Evolutionary conservation across 2,888 invertebrate genomes (phyloP), one percentile per base, ranked within the genome.

Genomic region (Amiota communis): DNA sequence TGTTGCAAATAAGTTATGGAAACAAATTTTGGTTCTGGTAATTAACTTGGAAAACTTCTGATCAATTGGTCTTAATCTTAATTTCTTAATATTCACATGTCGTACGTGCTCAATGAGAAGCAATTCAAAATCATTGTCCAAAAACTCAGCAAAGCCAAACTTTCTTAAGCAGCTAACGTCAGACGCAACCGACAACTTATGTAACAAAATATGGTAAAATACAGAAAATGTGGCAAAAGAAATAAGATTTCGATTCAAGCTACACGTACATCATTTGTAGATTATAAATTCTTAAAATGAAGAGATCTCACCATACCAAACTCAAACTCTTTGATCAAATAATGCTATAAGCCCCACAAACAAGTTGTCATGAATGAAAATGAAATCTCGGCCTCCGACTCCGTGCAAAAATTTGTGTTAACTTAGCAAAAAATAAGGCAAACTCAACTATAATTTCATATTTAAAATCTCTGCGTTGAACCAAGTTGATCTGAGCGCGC

Each of bases 401-500:
- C 12, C 12, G 0, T 3, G 67, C 15, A 36, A 36, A 36, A 6
- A 36, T 36, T 36, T 36, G 36, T 6, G 36, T 36, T 36, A 36
- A 6, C 36, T 36, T 36, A 0, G 36, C 36, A 36, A 70, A 9
- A 47, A 57, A 51, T 13, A 68, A 46, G 11, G 4, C 13, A 53
- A 64, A 36, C 6, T 36, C 47, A 65, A 57, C 61, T 63, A 70
- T 69, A 64, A 48, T 9, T 65, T 63, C n/a, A 36, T 46, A 8
- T 36, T 36, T 36, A 36, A 36, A 36, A 36, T 36, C 36, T 36
- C 36, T 36, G 6, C 8, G 36, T 70, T 73, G 70, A 59, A 71
- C 72, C 77, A 69, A 73, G 23, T 59, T n/a, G 49, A 47, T 6
- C 59, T 70, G 56, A 71, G 69, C 51, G 61, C 11, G 64, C 72